phyloP scores from a whole-genome alignment of 2,113 vertebrate genomes.

The Pica pica region DNA sequence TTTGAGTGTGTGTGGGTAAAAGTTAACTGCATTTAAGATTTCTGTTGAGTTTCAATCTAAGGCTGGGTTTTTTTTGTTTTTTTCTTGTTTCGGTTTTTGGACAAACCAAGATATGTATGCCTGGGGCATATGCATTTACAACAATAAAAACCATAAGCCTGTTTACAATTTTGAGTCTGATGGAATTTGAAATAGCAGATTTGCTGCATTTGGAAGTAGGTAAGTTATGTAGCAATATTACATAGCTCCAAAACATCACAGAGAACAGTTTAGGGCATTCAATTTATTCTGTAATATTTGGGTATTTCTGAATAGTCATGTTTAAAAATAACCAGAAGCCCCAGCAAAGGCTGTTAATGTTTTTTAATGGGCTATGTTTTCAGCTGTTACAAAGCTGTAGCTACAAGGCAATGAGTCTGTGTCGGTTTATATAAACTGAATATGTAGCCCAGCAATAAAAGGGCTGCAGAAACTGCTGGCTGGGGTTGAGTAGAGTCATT shows the following conservation, averaged over 20 bases:
- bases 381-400: neutral
- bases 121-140: neutral
- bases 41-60: neutral
- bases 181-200: conserved; percentile 1
- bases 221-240: neutral
- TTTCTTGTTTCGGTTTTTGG: neutral
- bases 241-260: neutral
- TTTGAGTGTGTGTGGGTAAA: neutral
- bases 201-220: neutral
- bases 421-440: neutral
- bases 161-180: conserved; percentile 4
- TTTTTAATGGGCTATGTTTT: conserved; percentile 23
- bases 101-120: neutral
- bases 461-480: neutral
- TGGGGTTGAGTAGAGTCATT: neutral
- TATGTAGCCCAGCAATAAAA: neutral
- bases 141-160: neutral
- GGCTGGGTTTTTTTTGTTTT: neutral
- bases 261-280: neutral
- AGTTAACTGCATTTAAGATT: neutral
- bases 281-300: neutral
- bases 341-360: neutral
- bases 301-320: neutral
- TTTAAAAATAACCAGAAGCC: neutral
- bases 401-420: neutral